These are phyloP conservation scores for Hypothenemus hampei DNA, from an alignment of 1,140 invertebrate genomes.

Conservation along the genomic window DNA sequence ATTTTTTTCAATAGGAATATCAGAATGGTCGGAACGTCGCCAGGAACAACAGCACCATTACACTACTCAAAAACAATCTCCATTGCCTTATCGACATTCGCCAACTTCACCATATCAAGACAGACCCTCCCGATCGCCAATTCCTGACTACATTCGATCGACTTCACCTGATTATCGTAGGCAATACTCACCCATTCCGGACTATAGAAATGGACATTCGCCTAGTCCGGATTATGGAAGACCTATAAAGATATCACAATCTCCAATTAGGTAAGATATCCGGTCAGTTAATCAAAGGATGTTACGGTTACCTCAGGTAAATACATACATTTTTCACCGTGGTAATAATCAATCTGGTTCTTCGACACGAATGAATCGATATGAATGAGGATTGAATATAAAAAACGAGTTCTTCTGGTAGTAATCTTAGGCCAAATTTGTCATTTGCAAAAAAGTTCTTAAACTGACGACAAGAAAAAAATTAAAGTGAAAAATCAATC, in stretches of 20 bases:
- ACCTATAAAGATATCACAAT: constrained; percentile 20
- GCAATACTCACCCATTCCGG: constrained; percentile 18
- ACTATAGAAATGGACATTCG: constrained; percentile 26
- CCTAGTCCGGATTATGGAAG: constrained; percentile 27
- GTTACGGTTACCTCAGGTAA: too few species aligned
- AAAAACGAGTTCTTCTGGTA: too few species aligned
- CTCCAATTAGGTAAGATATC: constrained; percentile 21
- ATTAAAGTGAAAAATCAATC: too few species aligned
- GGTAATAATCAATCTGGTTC: too few species aligned
- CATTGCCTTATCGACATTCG: constrained; percentile 17
- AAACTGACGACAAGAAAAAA: too few species aligned
- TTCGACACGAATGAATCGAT: too few species aligned
- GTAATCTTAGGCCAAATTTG: too few species aligned
- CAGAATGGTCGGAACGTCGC: constrained; percentile 69
- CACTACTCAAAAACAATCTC: constrained; percentile 17
- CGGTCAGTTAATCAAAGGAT: too few species aligned
- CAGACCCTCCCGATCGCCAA: constrained; percentile 47
- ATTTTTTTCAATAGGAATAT: constrained; percentile 51
- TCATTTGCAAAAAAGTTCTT: too few species aligned
- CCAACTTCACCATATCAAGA: constrained; percentile 42
- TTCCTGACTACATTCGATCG: constrained; percentile 43
- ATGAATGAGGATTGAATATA: too few species aligned
- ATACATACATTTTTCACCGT: too few species aligned
- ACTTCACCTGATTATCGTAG: constrained; percentile 21
- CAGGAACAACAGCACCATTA: constrained; percentile 41